Evolutionary conservation across 2,797 vertebrate genomes (phyloP), one percentile per base, ranked within the genome.

Genomic region (Champsocephalus gunnari): DNA sequence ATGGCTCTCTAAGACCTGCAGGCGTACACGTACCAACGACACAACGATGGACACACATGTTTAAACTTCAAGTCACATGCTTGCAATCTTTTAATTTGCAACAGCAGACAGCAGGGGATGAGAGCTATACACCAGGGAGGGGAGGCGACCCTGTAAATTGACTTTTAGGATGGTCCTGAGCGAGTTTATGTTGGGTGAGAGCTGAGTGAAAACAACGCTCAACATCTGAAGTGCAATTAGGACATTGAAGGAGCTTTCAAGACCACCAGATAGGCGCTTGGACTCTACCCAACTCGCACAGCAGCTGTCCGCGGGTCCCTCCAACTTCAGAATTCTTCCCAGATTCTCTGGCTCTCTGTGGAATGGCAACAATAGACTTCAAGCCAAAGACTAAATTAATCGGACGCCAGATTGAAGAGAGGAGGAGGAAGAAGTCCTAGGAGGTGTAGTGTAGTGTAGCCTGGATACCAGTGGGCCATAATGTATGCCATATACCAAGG

Each of bases 301-400:
- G 88, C 93, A 95, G 94, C 94, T 95, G 94, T 93, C 88, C 85
- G 87, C 75, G 58, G 89, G 85, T 89, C 86, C 78, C 71, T 88
- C 84, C 88, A 87, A 92, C 85, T 80, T 84, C 77, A 24, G 61
- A 87, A 90, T 79, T 73, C 84, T 91, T 92, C 86, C 88, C 89
- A 88, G 84, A 86, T 88, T 88, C 76, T 80, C 69, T 70, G 82
- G 77, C 76, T 88, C 83, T 87, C 80, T 76, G 79, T 84, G 89
- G 91, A 94, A 93, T 87, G 87, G 91, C 87, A 94, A 89, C 86
- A 89, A 89, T 71, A 85, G 80, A 85, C 65, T 74, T 82, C 65
- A 85, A 80, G 86, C 85, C 84, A 85, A 73, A 84, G 66, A 78
- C 69, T 71, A 84, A 91, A 92, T 92, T 82, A 87, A 87, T 90